Percentiles rank a stretch among this genome's conserved stretches.
Conservation (phyloP, 2,797 vertebrate species). For the Neomorphus geoffroyi region DNA sequence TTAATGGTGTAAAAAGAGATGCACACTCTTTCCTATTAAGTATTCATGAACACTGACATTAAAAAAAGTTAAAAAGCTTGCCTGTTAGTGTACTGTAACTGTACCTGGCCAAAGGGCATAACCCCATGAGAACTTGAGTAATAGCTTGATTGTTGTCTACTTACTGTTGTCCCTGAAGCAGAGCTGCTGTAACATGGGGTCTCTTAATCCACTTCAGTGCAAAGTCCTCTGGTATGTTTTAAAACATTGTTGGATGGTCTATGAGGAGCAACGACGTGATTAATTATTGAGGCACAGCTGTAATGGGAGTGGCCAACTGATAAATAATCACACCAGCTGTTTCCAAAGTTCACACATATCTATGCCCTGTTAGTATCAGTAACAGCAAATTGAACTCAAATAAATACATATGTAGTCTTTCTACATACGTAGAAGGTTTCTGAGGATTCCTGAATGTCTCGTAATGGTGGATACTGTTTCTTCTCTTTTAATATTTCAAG, state of each 20-base stretch:
- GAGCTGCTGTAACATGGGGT: background rate
- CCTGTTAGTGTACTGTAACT: background rate
- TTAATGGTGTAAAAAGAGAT: constrained; percentile 34
- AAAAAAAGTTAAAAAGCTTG: background rate
- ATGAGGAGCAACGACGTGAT: background rate
- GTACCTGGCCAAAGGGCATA: background rate
- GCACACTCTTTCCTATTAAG: background rate
- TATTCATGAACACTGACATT: background rate
- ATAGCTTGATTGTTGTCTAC: background rate
- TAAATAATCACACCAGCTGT: background rate
- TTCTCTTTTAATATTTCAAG: background rate
- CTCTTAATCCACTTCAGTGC: background rate
- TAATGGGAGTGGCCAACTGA: background rate
- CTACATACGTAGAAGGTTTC: background rate
- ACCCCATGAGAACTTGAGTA: background rate
- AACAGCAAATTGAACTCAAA: background rate
- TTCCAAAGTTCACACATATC: background rate
- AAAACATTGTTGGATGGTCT: background rate
- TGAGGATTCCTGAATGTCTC: background rate
- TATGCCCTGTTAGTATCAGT: background rate
- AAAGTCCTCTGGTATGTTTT: background rate
- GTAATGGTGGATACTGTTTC: background rate
- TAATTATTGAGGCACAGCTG: background rate
- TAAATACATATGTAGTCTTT: background rate
- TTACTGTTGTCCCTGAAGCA: background rate